These are phyloP conservation scores for Trichechus manatus DNA, from an alignment of 2,113 vertebrate species.

Conservation along the genomic window DNA sequence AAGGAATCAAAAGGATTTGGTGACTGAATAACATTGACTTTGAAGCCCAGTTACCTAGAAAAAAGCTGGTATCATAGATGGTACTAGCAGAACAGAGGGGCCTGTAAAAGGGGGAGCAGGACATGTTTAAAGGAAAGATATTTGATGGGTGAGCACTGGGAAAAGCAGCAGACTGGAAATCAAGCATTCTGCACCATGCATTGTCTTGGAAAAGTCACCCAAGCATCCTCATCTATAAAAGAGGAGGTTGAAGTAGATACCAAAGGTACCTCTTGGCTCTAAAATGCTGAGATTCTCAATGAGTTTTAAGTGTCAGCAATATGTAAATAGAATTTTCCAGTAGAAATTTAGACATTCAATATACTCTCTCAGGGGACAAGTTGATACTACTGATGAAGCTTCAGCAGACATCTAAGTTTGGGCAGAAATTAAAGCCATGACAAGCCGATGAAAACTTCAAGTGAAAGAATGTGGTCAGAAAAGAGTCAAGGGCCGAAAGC, in stretches of 20 bases:
- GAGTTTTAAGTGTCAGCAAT: slow-evolving; percentile 42
- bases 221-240: slow-evolving; percentile 36
- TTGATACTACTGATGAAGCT: not conserved
- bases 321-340: not conserved
- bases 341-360: not conserved
- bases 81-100: not conserved
- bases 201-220: not conserved
- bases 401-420: slow-evolving; percentile 28
- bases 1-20: slow-evolving; percentile 31
- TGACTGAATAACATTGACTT: not conserved
- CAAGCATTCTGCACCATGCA: not conserved
- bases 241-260: slow-evolving; percentile 16
- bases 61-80: not conserved
- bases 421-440: slow-evolving; percentile 30
- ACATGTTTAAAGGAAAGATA: slow-evolving; percentile 38
- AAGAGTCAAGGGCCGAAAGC: not conserved
- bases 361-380: not conserved
- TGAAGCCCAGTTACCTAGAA: slow-evolving; percentile 26
- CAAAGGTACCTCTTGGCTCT: not conserved
- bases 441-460: not conserved
- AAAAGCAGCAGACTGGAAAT: slow-evolving; percentile 22
- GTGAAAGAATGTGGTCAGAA: slow-evolving; percentile 37
- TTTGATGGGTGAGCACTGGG: not conserved
- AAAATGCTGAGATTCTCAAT: slow-evolving; percentile 39
- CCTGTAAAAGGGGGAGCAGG: not conserved